phyloP scores from a whole-genome alignment of 2,888 invertebrate species.

The Tetranychus truncatus region DNA sequence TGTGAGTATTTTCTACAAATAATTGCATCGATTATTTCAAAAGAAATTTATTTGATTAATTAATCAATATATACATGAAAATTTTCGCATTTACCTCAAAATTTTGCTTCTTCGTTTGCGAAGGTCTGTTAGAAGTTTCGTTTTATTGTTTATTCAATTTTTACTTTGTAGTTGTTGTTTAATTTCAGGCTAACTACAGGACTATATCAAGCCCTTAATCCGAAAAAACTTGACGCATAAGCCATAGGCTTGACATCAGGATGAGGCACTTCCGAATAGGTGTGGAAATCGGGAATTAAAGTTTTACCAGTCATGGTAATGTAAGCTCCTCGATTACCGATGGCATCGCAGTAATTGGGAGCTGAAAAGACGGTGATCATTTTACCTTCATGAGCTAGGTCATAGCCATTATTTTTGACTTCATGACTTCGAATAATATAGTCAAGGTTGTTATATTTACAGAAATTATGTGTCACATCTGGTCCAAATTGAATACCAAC shows the following conservation, averaged over 20 bases:
- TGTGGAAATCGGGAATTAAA: constrained; percentile 56
- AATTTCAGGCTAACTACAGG: too few species aligned
- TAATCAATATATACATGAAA: too few species aligned
- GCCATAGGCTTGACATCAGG: constrained; percentile 94
- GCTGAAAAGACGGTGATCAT: constrained; percentile 98
- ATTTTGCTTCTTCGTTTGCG: too few species aligned
- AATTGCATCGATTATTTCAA: too few species aligned
- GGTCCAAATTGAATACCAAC: constrained; percentile 98
- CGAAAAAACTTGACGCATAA: constrained; percentile 37
- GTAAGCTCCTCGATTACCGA: constrained; percentile 96
- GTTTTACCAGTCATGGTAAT: constrained; percentile 74
- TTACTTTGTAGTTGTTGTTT: too few species aligned
- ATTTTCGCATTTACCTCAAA: too few species aligned
- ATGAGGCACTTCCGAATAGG: constrained; percentile 91
- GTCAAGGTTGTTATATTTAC: constrained; percentile 63
- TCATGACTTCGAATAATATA: constrained; percentile 93
- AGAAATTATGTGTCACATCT: constrained; percentile 74
- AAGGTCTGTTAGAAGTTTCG: too few species aligned
- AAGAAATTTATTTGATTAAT: too few species aligned
- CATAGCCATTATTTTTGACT: constrained; percentile 89
- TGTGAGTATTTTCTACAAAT: too few species aligned
- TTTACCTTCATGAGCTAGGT: constrained; percentile 77
- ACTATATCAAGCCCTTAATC: not conserved
- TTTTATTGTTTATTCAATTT: too few species aligned
- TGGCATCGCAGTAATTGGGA: constrained; percentile 98